Evolutionary conservation across 2,797 vertebrate species (phyloP), one percentile per base, ranked within the genome.

Genomic region (Psittacula derbiana): DNA sequence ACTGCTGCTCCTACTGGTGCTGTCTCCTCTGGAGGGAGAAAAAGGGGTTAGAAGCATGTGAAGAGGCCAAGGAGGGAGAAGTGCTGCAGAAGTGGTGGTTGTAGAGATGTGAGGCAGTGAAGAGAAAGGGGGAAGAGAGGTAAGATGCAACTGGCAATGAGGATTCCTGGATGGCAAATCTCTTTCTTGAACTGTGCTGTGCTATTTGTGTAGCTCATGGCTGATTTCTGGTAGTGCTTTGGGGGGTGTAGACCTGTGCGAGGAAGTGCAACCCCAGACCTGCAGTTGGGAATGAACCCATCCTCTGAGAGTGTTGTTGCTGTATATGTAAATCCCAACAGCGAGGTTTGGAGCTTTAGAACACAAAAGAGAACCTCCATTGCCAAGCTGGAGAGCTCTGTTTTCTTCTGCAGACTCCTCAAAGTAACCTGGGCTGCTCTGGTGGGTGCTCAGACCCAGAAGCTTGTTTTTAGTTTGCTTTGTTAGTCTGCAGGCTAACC

Each of bases 1-100:
- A 82, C 92, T 92, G 91, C 87, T 92, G 66, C 71, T 96, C 80
- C 80, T 83, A 5, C 60, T 1, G 4, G 80, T 7, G 10, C 65
- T 93, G 88, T 67, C 74, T 89, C 84, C 62, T 31, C 28, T 16
- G 38, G 53, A 10, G 80, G 80, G 65, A 33, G 73, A 17, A 79
- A 46, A 80, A 75, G 57, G 61, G 69, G 30, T 4, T 82, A 61
- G 41, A 65, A 73, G 18, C 55, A 83, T 75, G 72, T 44, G 61
- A 58, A 31, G 84, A 38, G 60, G 57, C 3, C 24, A 58, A 71
- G 67, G 62, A 87, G 62, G 80, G 58, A 47, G 41, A 70, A 46
- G 44, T 27, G 55, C 72, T 71, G 71, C 58, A 62, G 70, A 17
- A 60, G 36, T 4, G 27, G 23, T 74, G 91, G 28, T 7, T 94